These are phyloP conservation scores for Betta splendens DNA, from an alignment of 2,797 vertebrate genomes.

Conservation along the genomic window DNA sequence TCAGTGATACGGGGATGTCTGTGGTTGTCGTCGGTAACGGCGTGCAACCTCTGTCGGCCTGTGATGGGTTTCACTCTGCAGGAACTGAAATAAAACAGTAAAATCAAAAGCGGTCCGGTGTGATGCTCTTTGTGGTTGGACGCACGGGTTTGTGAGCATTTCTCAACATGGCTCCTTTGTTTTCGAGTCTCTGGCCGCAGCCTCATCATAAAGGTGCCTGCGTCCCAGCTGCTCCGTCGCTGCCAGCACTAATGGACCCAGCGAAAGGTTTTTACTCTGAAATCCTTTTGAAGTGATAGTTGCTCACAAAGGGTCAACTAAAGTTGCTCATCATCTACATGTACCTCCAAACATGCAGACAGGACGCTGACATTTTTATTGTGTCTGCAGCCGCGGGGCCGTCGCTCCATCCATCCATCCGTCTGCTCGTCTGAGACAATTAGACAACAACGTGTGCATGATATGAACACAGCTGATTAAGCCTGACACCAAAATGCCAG, in stretches of 20 bases:
- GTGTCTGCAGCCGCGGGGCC: constrained; percentile 8
- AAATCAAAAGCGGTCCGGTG: constrained; percentile 4
- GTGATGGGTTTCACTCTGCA: background rate
- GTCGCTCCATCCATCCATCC: background rate
- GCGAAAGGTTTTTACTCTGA: constrained; percentile 45
- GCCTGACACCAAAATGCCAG: constrained; percentile 25
- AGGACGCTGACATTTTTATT: constrained; percentile 20
- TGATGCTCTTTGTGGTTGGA: background rate
- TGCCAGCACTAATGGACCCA: constrained; percentile 56
- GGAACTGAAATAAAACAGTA: constrained; percentile 8
- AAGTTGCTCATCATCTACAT: constrained; percentile 17
- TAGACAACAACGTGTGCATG: constrained; percentile 9
- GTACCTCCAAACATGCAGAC: background rate
- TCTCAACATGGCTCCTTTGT: constrained; percentile 26
- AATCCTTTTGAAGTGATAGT: constrained; percentile 52
- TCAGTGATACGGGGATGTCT: no score
- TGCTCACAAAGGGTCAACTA: constrained; percentile 40
- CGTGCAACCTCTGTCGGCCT: background rate
- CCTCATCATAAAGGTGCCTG: background rate
- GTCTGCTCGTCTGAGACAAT: constrained; percentile 1
- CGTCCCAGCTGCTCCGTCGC: constrained; percentile 27
- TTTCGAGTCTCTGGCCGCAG: constrained; percentile 12
- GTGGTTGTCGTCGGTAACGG: background rate
- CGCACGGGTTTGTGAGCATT: constrained; percentile 9
- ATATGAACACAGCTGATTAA: constrained; percentile 28